These are phyloP conservation scores for Pissodes strobi DNA, from an alignment of 1,140 invertebrate genomes.

Conservation along the genomic window DNA sequence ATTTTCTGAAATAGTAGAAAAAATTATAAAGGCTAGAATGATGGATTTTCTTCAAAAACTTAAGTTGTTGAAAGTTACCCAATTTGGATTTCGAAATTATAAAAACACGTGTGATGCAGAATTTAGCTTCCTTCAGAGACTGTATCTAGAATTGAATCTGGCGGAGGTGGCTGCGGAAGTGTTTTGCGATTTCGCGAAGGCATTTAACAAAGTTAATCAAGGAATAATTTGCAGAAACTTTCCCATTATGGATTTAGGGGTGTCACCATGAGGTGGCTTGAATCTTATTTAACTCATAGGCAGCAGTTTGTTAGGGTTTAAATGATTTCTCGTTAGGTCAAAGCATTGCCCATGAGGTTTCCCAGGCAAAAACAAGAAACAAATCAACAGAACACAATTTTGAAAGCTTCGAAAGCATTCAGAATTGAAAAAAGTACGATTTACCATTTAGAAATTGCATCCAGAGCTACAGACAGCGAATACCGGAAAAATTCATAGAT, in stretches of 20 bases:
- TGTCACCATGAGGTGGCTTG: too few species aligned
- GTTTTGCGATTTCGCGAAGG: background rate
- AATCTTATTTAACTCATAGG: too few species aligned
- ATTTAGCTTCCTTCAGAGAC: background rate
- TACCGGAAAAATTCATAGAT: too few species aligned
- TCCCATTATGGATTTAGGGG: background rate
- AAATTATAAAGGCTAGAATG: background rate
- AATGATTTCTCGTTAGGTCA: too few species aligned
- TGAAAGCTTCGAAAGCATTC: too few species aligned
- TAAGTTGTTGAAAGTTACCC: background rate
- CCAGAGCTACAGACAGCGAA: too few species aligned
- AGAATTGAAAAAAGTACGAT: too few species aligned
- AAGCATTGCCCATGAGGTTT: too few species aligned
- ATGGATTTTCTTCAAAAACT: background rate
- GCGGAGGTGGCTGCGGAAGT: background rate
- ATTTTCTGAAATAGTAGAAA: background rate
- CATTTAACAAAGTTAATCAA: background rate
- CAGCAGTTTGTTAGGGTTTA: too few species aligned
- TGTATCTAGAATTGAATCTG: background rate
- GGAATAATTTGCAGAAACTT: background rate
- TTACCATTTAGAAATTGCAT: too few species aligned
- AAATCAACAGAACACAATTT: too few species aligned
- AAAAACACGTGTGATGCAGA: background rate
- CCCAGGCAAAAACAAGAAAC: too few species aligned
- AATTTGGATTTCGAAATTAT: background rate